Evolutionary conservation across 1,140 invertebrate species (phyloP).

Genomic region (Lethocerus indicus): DNA sequence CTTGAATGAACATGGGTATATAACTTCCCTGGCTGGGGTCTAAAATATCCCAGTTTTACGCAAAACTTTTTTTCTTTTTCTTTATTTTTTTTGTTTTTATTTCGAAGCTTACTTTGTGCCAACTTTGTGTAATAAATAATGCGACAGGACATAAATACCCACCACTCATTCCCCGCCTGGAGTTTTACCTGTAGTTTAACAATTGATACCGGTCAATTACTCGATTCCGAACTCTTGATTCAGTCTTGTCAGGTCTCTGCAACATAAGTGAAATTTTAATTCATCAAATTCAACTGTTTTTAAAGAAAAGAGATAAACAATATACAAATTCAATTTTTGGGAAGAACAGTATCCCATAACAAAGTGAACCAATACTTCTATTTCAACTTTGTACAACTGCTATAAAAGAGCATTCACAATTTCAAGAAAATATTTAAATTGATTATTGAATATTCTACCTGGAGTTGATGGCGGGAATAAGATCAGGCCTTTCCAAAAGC

Average conservation of each 20-base stretch:
- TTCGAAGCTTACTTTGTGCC: too few species aligned
- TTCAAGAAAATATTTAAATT: background rate
- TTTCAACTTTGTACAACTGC: background rate
- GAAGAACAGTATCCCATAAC: background rate
- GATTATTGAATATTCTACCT: slow-evolving; percentile 25
- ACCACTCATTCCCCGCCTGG: too few species aligned
- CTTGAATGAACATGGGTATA: too few species aligned
- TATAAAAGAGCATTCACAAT: background rate
- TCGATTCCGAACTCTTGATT: slow-evolving; percentile 37
- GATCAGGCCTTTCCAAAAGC: slow-evolving; percentile 64
- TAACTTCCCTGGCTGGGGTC: too few species aligned
- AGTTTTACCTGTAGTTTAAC: too few species aligned
- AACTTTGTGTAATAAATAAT: too few species aligned
- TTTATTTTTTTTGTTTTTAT: too few species aligned
- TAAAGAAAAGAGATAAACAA: background rate
- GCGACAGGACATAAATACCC: too few species aligned
- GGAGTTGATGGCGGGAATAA: slow-evolving; percentile 55
- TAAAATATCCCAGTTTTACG: too few species aligned
- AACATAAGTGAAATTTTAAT: slow-evolving; percentile 17
- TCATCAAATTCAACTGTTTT: background rate
- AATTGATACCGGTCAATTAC: slow-evolving; percentile 3
- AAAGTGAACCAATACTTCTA: background rate
- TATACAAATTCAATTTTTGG: background rate
- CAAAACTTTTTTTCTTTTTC: too few species aligned
- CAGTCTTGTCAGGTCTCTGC: slow-evolving; percentile 38